phyloP scores from a whole-genome alignment of 2,797 vertebrate genomes.

The Myiotriccus ornatus region DNA sequence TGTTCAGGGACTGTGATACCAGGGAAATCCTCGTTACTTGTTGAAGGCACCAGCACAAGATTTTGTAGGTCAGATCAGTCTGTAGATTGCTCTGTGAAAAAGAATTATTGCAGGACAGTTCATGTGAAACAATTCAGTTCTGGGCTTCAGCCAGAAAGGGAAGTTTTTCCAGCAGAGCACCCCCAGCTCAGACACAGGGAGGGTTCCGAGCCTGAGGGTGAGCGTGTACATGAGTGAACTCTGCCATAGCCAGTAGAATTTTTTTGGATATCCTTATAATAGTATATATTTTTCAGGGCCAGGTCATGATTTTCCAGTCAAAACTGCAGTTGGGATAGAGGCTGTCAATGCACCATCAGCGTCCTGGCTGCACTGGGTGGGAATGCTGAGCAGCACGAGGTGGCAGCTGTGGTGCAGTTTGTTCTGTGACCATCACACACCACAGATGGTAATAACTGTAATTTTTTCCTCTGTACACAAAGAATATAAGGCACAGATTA shows the following conservation, averaged over 20 bases:
- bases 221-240: accelerated
- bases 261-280: background rate
- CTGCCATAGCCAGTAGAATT: background rate
- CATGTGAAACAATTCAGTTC: background rate
- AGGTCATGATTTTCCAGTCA: background rate
- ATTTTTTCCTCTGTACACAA: background rate
- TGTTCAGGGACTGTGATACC: background rate
- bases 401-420: background rate
- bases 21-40: background rate
- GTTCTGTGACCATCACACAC: background rate
- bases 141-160: background rate
- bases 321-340: background rate
- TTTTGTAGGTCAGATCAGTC: background rate
- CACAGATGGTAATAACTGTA: background rate
- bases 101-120: background rate
- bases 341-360: background rate
- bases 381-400: background rate
- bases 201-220: background rate
- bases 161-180: background rate
- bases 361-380: accelerated
- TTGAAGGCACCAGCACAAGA: background rate
- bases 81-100: background rate
- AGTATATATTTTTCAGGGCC: background rate
- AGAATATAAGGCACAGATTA: background rate
- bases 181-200: background rate